Conservation (phyloP, 2,113 vertebrate species). For the Triplophysa dalaica region DNA sequence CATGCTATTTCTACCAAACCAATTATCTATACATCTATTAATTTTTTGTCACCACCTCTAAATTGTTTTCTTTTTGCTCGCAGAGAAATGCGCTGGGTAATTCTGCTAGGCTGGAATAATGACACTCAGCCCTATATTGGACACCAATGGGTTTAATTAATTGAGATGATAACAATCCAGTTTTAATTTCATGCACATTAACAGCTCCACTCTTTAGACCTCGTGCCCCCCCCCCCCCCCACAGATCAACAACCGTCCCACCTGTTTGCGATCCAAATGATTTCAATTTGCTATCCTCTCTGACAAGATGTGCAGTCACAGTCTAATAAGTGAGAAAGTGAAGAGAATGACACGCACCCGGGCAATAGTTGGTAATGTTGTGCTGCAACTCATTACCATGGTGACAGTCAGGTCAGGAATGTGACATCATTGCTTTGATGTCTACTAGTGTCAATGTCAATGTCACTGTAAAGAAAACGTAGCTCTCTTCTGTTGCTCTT, state of each 20-base stretch:
- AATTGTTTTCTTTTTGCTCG: constrained; percentile 20
- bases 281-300: constrained; percentile 13
- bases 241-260: neutral
- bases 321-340: neutral
- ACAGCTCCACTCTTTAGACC: constrained; percentile 15
- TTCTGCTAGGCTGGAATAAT: constrained; percentile 30
- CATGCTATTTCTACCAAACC: constrained; percentile 28
- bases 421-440: constrained; percentile 41
- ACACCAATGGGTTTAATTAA: constrained; percentile 49
- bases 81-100: neutral
- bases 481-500: constrained; percentile 2
- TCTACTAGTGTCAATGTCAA: constrained; percentile 42
- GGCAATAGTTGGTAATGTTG: constrained; percentile 1
- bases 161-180: constrained; percentile 50
- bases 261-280: neutral
- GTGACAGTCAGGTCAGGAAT: constrained; percentile 32
- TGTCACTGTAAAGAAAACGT: constrained; percentile 33
- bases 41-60: neutral
- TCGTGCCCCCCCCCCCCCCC: neutral
- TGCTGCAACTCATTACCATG: constrained; percentile 39
- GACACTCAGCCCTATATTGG: constrained; percentile 53
- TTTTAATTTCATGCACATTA: constrained; percentile 44
- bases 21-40: constrained; percentile 2
- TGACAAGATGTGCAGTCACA: neutral
- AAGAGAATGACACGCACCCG: neutral